Conservation (phyloP, 2,113 vertebrate genomes). For the Stegastes partitus region DNA sequence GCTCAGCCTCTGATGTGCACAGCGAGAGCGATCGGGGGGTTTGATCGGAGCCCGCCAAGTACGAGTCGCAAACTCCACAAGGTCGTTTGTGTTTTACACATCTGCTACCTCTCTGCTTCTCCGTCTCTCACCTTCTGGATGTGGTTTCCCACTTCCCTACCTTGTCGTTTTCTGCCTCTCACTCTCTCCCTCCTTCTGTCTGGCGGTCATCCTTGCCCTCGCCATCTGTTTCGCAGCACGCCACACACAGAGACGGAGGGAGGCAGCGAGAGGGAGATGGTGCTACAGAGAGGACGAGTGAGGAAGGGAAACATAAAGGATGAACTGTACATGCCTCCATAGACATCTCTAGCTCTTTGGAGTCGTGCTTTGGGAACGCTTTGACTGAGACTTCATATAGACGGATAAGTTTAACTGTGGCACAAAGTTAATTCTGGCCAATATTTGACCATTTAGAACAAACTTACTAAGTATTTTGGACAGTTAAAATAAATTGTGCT, state of each 20-base stretch:
- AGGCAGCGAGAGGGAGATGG: slow-evolving; percentile 27
- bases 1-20: slow-evolving; percentile 61
- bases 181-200: slow-evolving; percentile 63
- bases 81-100: slow-evolving; percentile 77
- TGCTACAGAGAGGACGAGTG: slow-evolving; percentile 34
- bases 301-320: slow-evolving; percentile 24
- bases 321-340: background rate
- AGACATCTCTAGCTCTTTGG: slow-evolving; percentile 20
- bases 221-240: slow-evolving; percentile 73
- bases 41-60: slow-evolving; percentile 62
- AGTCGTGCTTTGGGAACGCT: slow-evolving; percentile 7
- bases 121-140: slow-evolving; percentile 56
- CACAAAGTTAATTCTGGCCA: background rate
- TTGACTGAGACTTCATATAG: background rate
- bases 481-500: too few relatives aligned
- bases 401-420: background rate
- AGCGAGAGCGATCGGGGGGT: slow-evolving; percentile 32
- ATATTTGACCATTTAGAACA: background rate
- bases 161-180: slow-evolving; percentile 59
- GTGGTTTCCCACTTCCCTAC: slow-evolving; percentile 54
- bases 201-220: slow-evolving; percentile 74
- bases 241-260: slow-evolving; percentile 51
- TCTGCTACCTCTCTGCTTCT: slow-evolving; percentile 64
- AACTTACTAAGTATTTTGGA: background rate
- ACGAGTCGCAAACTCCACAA: slow-evolving; percentile 63